These are phyloP conservation scores for Brachypalpus laphriformis DNA, from an alignment of 2,888 invertebrate genomes.

Conservation along the genomic window DNA sequence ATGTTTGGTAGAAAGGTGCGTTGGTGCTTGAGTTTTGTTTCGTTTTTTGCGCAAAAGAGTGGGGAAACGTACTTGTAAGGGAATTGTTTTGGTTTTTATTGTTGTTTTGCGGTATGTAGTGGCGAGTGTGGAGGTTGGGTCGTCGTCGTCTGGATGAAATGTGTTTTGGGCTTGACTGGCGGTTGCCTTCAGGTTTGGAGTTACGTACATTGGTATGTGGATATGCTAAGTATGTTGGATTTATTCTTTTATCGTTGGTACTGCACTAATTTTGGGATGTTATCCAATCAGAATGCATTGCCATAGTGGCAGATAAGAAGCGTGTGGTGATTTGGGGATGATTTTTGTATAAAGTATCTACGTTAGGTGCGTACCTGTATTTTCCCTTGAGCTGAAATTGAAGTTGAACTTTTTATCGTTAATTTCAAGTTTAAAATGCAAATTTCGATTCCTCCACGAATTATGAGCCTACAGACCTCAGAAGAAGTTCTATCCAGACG, in stretches of 20 bases:
- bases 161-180: not conserved
- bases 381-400: too few species aligned
- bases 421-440: too few species aligned
- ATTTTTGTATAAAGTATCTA: too few species aligned
- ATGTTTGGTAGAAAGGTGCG: constrained; percentile 25
- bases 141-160: not conserved
- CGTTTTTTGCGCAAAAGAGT: not conserved
- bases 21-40: constrained; percentile 5
- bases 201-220: not conserved
- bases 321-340: not conserved
- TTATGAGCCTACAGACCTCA: too few species aligned
- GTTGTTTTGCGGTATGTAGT: not conserved
- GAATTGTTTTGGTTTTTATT: not conserved
- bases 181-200: not conserved
- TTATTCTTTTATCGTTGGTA: not conserved
- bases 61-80: not conserved
- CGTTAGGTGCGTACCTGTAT: too few species aligned
- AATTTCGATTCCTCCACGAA: too few species aligned
- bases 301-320: not conserved
- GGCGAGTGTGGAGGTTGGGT: not conserved
- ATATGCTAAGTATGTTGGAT: not conserved
- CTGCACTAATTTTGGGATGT: not conserved
- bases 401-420: too few species aligned
- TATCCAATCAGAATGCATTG: constrained; percentile 32
- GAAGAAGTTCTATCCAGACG: too few species aligned